Percentiles rank a stretch among this genome's conserved stretches.
phyloP scores from a whole-genome alignment of 2,113 vertebrate species.

The Suncus etruscus region DNA sequence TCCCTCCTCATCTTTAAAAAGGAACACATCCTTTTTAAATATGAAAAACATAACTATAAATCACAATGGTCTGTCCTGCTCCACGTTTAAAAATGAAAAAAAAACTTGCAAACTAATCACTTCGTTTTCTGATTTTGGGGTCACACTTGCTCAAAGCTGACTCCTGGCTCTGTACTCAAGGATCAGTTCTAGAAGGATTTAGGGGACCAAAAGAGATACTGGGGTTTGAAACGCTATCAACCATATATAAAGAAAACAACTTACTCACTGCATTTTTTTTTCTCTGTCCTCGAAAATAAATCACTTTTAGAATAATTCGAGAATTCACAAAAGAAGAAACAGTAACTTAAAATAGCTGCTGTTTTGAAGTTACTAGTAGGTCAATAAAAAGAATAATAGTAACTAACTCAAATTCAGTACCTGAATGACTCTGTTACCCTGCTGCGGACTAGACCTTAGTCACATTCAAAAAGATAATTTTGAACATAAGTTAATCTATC shows the following conservation, averaged over 20 bases:
- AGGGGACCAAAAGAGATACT: too few relatives aligned
- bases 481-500: background rate
- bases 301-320: background rate
- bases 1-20: background rate
- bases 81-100: constrained; percentile 35
- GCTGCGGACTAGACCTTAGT: background rate
- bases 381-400: constrained; percentile 3
- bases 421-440: background rate
- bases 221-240: too few relatives aligned
- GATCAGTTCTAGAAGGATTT: too few relatives aligned
- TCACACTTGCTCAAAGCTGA: too few relatives aligned
- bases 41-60: constrained; percentile 47
- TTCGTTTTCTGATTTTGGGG: too few relatives aligned
- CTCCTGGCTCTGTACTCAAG: too few relatives aligned
- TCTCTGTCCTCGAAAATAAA: background rate
- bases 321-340: constrained; percentile 53
- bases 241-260: too few relatives aligned
- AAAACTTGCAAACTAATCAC: too few relatives aligned
- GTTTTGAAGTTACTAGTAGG: background rate
- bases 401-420: background rate
- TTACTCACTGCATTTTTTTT: too few relatives aligned
- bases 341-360: background rate
- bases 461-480: background rate
- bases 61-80: background rate
- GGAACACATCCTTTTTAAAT: background rate